These are phyloP conservation scores for Drosophila macrospina DNA, from an alignment of 2,888 invertebrate species.

Conservation along the genomic window DNA sequence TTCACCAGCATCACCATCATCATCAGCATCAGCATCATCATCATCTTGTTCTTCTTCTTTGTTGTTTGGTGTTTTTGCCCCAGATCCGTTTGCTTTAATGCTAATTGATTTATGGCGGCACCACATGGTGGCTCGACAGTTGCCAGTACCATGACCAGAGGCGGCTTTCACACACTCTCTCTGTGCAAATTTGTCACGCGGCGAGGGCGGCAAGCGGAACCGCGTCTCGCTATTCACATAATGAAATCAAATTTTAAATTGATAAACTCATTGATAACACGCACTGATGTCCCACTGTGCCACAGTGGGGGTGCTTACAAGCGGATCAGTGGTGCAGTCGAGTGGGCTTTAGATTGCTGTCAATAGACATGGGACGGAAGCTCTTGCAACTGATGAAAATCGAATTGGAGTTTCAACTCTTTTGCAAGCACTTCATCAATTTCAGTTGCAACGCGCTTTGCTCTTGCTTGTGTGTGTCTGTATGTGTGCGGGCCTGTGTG, in stretches of 20 bases:
- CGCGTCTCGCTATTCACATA: constrained; percentile 61
- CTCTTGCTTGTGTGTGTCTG: not conserved
- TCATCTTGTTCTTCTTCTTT: not conserved
- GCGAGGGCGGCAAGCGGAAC: not conserved
- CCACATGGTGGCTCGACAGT: constrained; percentile 35
- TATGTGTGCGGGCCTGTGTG: not conserved
- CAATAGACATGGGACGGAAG: not conserved
- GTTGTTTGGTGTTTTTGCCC: too few relatives aligned
- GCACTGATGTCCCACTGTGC: constrained; percentile 33
- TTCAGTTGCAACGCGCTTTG: not conserved
- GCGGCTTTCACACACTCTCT: not conserved
- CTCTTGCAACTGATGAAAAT: constrained; percentile 25
- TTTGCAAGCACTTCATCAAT: constrained; percentile 11
- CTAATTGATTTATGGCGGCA: constrained; percentile 70
- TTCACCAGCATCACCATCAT: too few relatives aligned
- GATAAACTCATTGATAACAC: constrained; percentile 60
- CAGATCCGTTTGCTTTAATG: constrained; percentile 43
- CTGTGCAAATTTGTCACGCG: constrained; percentile 51
- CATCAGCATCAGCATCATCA: too few relatives aligned
- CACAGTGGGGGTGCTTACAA: not conserved
- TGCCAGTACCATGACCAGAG: not conserved
- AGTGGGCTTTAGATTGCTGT: constrained; percentile 4
- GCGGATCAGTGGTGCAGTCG: not conserved
- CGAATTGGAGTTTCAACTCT: constrained; percentile 40
- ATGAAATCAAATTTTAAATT: constrained; percentile 58